Percentiles rank a stretch among this genome's conserved stretches.
These are phyloP conservation scores for Nibea albiflora DNA, from an alignment of 2,113 vertebrate genomes.

Conservation along the genomic window DNA sequence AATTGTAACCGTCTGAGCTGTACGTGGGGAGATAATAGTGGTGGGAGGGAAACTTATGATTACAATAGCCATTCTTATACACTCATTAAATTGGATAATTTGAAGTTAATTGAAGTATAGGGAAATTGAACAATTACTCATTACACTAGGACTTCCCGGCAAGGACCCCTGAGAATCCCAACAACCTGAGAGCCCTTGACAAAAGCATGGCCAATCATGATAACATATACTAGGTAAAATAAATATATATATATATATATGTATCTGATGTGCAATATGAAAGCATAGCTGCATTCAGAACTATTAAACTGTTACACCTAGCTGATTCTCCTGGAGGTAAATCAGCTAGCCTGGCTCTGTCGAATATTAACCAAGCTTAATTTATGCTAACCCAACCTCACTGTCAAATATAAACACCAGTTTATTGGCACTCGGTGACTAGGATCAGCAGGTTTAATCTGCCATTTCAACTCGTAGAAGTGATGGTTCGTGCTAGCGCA, in stretches of 20 bases:
- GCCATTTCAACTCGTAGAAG: background rate
- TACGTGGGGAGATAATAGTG: slow-evolving; percentile 15
- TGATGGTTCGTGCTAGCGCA: background rate
- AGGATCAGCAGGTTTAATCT: background rate
- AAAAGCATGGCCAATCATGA: slow-evolving; percentile 11
- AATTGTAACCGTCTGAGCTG: slow-evolving; percentile 27
- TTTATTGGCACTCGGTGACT: background rate
- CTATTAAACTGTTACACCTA: background rate
- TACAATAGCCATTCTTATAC: slow-evolving; percentile 54
- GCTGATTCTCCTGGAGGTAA: no score
- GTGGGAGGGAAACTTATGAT: slow-evolving; percentile 49
- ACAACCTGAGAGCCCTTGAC: background rate
- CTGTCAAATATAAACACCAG: background rate
- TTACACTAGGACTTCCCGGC: slow-evolving; percentile 12
- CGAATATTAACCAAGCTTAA: no score
- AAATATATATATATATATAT: slow-evolving; percentile 15
- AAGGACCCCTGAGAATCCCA: slow-evolving; percentile 28
- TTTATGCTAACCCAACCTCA: background rate
- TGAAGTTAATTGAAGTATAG: slow-evolving; percentile 60
- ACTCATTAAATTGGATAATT: slow-evolving; percentile 62
- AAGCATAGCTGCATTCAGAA: background rate
- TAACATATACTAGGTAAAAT: background rate
- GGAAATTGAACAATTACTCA: slow-evolving; percentile 50
- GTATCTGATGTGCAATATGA: background rate
- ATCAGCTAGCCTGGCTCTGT: no score